Evolutionary conservation across 1,140 invertebrate genomes (phyloP), one percentile per base, ranked within the genome.

Genomic region (Galendromus occidentalis): DNA sequence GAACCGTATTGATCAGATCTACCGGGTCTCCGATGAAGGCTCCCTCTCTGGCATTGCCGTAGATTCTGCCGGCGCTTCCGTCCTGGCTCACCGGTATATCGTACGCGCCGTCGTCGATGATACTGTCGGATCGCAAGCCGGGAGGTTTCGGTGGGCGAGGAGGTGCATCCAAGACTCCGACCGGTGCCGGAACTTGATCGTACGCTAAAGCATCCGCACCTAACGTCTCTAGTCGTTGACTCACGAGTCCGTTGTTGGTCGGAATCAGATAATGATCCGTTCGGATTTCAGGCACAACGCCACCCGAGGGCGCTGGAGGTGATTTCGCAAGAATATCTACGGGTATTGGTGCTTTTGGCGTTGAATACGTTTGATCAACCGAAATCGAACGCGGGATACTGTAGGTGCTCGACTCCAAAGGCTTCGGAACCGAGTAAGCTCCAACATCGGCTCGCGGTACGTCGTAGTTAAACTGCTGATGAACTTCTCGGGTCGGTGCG

Each of bases 381-480:
- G 33, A 39, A 39, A 39, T 39, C 33, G 33, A 39, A 39, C 33
- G 33, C 4, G 33, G 33, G 33, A 39, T 39, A 39, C 33, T 39
- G 33, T 39, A 39, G 33, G 33, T 6, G 9, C 33, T 18, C 14
- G 51, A 59, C 25, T 25, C 51, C 25, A 45, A 66, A 12, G 44
- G 69, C 66, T 44, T 83, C 82, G 66, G 82, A 83, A 25, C 67
- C 64, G 66, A 70, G 69, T 47, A 67, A 67, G 51, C 25, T 65
- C 78, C 75, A 64, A 82, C 81, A 6, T 74, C 75, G 1, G 76
- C 77, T 39, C 82, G 81, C 7, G 82, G 82, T 9, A 83, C 84
- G 75, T 86, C 87, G n/a, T 82, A 81, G 70, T 86, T 86, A 68
- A 80, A 84, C 71, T 86, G 84, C 64, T 78, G 78, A 30, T 59